Conservation (phyloP, 2,113 vertebrate genomes). For the Alethe castanea region DNA sequence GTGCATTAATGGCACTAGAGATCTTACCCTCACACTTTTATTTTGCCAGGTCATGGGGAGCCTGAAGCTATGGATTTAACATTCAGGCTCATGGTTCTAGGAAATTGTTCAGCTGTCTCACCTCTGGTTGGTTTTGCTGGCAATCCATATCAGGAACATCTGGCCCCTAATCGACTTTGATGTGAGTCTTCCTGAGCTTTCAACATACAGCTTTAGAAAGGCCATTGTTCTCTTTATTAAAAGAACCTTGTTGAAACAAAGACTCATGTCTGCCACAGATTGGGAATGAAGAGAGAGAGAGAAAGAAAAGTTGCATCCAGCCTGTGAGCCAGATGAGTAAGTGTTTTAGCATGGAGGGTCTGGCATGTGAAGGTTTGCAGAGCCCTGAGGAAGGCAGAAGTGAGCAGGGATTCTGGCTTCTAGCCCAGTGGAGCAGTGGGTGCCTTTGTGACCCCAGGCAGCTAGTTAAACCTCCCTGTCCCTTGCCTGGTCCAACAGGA, state of each 20-base stretch:
- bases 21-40: background rate
- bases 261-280: background rate
- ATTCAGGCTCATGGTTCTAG: background rate
- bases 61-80: background rate
- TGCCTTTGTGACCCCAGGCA: background rate
- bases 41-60: background rate
- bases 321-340: background rate
- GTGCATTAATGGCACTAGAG: background rate
- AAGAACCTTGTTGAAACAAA: background rate
- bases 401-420: background rate
- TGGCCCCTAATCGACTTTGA: background rate
- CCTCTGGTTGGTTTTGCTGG: constrained; percentile 2
- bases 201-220: background rate
- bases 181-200: background rate
- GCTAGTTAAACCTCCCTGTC: background rate
- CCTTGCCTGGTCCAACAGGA: background rate
- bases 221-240: background rate
- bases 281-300: background rate
- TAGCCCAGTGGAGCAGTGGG: background rate
- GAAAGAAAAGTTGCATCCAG: background rate
- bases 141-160: background rate
- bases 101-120: background rate
- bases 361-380: background rate
- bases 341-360: background rate
- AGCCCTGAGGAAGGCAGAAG: background rate